These are phyloP conservation scores for Aspiorhynchus laticeps DNA, from an alignment of 2,113 vertebrate genomes.

Conservation along the genomic window DNA sequence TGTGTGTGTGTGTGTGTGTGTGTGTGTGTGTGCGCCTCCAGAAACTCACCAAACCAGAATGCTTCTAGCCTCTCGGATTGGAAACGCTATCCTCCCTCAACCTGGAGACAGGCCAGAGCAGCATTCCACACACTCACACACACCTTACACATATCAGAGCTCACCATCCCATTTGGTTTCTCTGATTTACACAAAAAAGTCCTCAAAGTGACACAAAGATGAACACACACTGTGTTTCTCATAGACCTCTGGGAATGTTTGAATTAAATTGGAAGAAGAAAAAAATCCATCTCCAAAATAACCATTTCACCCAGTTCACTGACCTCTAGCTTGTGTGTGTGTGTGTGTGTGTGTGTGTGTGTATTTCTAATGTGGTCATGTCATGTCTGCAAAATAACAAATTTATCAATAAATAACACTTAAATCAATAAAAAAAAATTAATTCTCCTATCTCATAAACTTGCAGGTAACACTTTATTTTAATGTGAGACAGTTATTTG, in stretches of 20 bases:
- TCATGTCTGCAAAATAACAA: too few species aligned
- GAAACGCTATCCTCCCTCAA: slow-evolving; percentile 59
- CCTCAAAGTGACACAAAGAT: not conserved
- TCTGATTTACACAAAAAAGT: not conserved
- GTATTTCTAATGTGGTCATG: too few species aligned
- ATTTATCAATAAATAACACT: too few species aligned
- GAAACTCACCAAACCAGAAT: slow-evolving; percentile 62
- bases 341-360: not conserved
- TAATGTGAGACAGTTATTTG: too few species aligned
- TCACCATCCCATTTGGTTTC: slow-evolving; percentile 19
- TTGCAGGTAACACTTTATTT: too few species aligned
- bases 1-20: slow-evolving; percentile 41
- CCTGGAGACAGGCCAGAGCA: slow-evolving; percentile 75
- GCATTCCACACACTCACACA: slow-evolving; percentile 78
- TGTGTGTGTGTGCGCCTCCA: slow-evolving; percentile 4
- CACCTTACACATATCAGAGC: slow-evolving; percentile 25
- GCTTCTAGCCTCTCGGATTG: slow-evolving; percentile 51
- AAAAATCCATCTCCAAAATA: slow-evolving; percentile 32
- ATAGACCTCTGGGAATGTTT: slow-evolving; percentile 24
- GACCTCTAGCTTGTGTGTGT: slow-evolving; percentile 36
- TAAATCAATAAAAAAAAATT: too few species aligned
- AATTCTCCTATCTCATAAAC: too few species aligned
- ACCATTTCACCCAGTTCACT: slow-evolving; percentile 47
- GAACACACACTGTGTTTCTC: not conserved
- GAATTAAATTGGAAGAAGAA: slow-evolving; percentile 21